Evolutionary conservation across 2,888 invertebrate genomes (phyloP).

Genomic region (Elegia similella): DNA sequence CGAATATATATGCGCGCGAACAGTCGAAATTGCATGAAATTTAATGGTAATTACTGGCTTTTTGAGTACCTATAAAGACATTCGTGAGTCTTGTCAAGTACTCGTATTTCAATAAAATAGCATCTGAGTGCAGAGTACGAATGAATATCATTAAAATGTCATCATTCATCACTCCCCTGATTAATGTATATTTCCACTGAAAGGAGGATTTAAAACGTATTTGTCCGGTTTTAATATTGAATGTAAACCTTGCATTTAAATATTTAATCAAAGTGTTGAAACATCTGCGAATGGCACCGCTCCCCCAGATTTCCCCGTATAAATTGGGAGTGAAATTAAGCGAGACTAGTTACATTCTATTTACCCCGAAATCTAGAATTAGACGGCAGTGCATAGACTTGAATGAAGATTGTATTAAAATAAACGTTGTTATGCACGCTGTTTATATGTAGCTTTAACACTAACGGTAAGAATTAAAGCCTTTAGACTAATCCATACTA

Average conservation of each 20-base stretch:
- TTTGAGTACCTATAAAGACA: neutral
- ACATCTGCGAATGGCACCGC: constrained; percentile 11
- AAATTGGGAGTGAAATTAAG: constrained; percentile 5
- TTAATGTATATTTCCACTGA: neutral
- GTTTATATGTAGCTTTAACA: no score
- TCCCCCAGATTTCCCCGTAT: constrained; percentile 10
- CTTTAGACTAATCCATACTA: no score
- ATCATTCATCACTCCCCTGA: neutral
- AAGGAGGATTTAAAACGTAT: neutral
- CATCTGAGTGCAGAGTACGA: neutral
- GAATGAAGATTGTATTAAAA: neutral
- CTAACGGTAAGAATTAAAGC: no score
- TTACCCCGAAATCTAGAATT: constrained; percentile 6
- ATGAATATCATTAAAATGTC: neutral
- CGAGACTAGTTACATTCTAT: constrained; percentile 17
- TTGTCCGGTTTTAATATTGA: neutral
- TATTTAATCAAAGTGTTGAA: constrained; percentile 12
- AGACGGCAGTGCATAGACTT: neutral
- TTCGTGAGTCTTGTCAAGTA: neutral
- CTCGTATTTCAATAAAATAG: neutral
- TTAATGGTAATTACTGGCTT: no score
- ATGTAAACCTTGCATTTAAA: constrained; percentile 6
- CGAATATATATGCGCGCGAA: no score
- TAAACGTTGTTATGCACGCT: no score
- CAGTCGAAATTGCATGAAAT: no score